Base-by-base conservation (phyloP, 1,140 invertebrate species). In the Subanguina moxae region DNA sequence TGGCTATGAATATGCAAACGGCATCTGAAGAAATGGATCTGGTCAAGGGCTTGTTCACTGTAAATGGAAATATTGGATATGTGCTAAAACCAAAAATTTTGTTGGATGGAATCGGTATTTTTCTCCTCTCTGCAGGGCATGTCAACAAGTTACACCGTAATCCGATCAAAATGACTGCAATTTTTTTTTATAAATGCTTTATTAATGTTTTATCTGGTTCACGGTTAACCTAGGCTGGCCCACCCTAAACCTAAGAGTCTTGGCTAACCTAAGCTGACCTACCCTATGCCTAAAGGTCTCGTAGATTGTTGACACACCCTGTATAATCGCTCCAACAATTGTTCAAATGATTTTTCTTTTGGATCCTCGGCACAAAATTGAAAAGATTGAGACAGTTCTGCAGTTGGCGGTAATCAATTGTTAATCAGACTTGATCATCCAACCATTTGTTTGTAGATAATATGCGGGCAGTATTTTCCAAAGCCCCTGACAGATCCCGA, bases 1-100 rank as follows among this genome's bases (percentile, higher is more conserved):
- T 97, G 19, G 95, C 96, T 0, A 86, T 99, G 30, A 99, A 99
- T 86, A 97, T 97, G 85, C 95, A 99, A 67, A 79, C 76, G 0
- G 63, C 70, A n/a, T 65, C 59, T 32, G 75, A 73, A 64, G 62
- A 19, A 11, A 38, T 69, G 64, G 78, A 80, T 71, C 19, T 82
- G 23, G 73, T 71, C 61, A 78, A 72, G 17, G 79, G 79, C n/a
- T 62, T 81, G 15, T 81, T 81, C 62, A 43, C 67, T 32, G 74
- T 83, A 17, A 82, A 82, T 61, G 79, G 81, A 17, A 76, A 76
- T 63, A 79, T 77, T 64, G 80, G 80, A 13, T 82, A 83, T 56
- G 71, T 82, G 25, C 62, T 82, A 28, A 82, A 82, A 57, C 81
- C 80, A 1, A 75, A 80, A 64, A 56, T 83, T 52, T 66, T 81